Conservation (phyloP, 2,113 vertebrate species). For the Ancistrus triradiatus region DNA sequence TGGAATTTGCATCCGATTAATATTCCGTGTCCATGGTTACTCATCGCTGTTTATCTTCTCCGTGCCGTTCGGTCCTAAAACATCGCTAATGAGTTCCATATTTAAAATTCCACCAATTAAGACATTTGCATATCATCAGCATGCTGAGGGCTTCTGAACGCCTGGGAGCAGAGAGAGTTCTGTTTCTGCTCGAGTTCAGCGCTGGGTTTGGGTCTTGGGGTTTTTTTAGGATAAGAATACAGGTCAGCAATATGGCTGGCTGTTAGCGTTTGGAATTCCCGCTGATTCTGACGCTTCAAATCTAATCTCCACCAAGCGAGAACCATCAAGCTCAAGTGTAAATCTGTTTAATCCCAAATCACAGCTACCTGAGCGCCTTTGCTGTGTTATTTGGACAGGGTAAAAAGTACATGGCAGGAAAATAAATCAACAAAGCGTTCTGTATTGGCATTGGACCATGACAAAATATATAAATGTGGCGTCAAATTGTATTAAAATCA, state of each 20-base stretch:
- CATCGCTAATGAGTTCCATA: conserved; percentile 63
- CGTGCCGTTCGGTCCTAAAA: conserved; percentile 62
- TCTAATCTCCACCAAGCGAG: no score
- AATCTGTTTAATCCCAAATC: no score
- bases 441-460: no score
- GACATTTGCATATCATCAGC: conserved; percentile 67
- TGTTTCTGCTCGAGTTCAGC: conserved; percentile 22
- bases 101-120: conserved; percentile 44
- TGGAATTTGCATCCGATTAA: conserved; percentile 62
- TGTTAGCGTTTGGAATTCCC: no score
- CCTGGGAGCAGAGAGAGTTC: not conserved
- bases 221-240: not conserved
- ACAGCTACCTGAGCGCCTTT: no score
- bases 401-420: no score
- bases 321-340: no score
- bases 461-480: no score
- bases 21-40: conserved; percentile 55
- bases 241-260: not conserved
- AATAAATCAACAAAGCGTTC: no score
- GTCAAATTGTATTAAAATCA: no score
- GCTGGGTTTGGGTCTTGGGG: not conserved
- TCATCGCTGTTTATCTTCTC: conserved; percentile 55
- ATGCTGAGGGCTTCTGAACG: conserved; percentile 53
- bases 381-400: no score
- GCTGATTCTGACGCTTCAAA: no score